A percentile compares a stretch with the other conserved stretches of the same genome.
These are phyloP conservation scores for Euura saliciscinereae DNA, from an alignment of 1,140 invertebrate genomes.

Conservation along the genomic window DNA sequence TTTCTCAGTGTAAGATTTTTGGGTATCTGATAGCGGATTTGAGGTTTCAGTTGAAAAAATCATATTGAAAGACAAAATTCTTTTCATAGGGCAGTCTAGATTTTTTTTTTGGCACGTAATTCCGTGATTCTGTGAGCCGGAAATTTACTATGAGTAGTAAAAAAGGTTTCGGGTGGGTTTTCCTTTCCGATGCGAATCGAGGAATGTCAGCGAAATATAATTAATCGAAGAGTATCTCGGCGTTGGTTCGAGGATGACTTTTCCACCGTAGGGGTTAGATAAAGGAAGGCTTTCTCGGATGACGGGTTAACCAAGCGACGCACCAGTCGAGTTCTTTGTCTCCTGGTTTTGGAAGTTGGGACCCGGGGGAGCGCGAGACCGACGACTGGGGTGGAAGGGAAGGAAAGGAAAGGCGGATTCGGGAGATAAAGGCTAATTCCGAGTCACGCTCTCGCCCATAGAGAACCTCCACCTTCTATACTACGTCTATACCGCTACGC, in stretches of 20 bases:
- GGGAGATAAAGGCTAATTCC: slow-evolving; percentile 60
- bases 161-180: background rate
- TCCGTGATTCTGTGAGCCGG: no score
- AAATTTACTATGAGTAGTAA: no score
- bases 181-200: background rate
- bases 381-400: background rate
- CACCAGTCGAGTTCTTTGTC: slow-evolving; percentile 47
- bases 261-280: background rate
- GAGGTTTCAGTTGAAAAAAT: no score
- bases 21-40: no score
- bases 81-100: no score
- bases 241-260: slow-evolving; percentile 9
- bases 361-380: background rate
- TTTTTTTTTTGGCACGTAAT: no score
- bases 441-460: slow-evolving; percentile 39
- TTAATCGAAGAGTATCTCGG: background rate
- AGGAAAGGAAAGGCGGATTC: slow-evolving; percentile 22
- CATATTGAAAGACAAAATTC: no score
- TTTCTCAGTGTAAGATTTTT: no score
- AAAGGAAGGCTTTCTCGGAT: slow-evolving; percentile 1
- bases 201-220: slow-evolving; percentile 2
- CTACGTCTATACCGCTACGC: background rate
- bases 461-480: background rate
- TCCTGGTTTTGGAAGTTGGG: slow-evolving; percentile 47
- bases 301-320: slow-evolving; percentile 4